Conservation (phyloP, 1,140 invertebrate genomes). For the Zaprionus davidi region DNA sequence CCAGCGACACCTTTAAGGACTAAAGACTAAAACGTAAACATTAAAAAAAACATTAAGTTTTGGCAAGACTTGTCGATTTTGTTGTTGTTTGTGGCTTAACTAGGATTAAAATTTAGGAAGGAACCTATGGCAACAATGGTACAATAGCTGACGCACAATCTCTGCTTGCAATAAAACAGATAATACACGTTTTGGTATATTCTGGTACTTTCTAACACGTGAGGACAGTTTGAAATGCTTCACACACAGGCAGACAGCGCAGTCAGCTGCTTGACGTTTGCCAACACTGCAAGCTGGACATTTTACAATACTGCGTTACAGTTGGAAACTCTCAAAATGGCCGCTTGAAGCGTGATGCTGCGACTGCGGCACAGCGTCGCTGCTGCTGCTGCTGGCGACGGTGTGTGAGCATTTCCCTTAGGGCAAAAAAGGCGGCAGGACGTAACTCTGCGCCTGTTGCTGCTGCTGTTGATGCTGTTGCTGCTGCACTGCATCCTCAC, state of each 20-base stretch:
- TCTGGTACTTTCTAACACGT: constrained; percentile 34
- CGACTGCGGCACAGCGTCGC: constrained; percentile 44
- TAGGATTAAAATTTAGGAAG: constrained; percentile 57
- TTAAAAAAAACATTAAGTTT: constrained; percentile 66
- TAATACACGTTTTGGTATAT: constrained; percentile 19
- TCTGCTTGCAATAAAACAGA: constrained; percentile 18
- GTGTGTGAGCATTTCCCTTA: constrained; percentile 83
- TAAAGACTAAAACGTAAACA: constrained; percentile 11
- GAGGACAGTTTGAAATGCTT: constrained; percentile 60
- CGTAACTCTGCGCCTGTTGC: constrained; percentile 78
- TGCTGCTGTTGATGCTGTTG: constrained; percentile 51
- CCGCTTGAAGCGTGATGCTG: constrained; percentile 58
- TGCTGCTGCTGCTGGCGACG: constrained; percentile 59
- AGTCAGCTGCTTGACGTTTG: background rate
- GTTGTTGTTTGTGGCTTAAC: constrained; percentile 41
- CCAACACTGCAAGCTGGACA: background rate
- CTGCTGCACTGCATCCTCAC: constrained; percentile 63
- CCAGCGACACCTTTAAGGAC: constrained; percentile 25
- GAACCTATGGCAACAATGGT: constrained; percentile 65
- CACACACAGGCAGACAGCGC: constrained; percentile 48
- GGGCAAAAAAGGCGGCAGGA: constrained; percentile 84
- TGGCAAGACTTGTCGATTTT: constrained; percentile 83
- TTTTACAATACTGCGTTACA: background rate
- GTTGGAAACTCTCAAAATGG: constrained; percentile 52
- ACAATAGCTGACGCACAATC: constrained; percentile 22